A percentile compares a stretch with the other conserved stretches of the same genome.
Evolutionary conservation across 2,888 invertebrate species (phyloP).

Genomic region (Eumerus sabulonum): DNA sequence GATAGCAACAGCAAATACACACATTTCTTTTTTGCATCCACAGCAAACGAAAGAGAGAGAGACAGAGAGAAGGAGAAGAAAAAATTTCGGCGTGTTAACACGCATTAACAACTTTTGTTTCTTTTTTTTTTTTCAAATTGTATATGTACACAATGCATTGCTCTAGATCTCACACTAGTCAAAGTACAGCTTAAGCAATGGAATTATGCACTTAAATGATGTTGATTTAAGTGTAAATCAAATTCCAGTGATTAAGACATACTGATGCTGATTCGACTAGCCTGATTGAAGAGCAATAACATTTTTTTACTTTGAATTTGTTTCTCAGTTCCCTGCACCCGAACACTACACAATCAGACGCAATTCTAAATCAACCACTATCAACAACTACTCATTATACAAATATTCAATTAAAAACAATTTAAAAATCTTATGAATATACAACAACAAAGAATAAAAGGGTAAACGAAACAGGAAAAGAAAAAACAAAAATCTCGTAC

Average conservation of each 20-base stretch:
- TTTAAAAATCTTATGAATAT: constrained; percentile 62
- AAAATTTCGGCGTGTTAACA: constrained; percentile 21
- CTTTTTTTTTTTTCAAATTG: too few relatives aligned
- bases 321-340: background rate
- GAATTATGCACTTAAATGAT: constrained; percentile 69
- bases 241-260: constrained; percentile 74
- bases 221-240: constrained; percentile 17
- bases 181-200: constrained; percentile 72
- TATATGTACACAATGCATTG: constrained; percentile 12
- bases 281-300: background rate
- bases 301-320: too few relatives aligned
- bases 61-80: too few relatives aligned
- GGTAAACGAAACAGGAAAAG: constrained; percentile 26
- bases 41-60: background rate
- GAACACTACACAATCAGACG: background rate
- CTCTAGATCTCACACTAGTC: constrained; percentile 2
- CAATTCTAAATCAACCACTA: constrained; percentile 3
- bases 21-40: constrained; percentile 20
- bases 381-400: constrained; percentile 35
- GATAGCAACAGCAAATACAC: constrained; percentile 37
- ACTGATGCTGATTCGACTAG: constrained; percentile 74
- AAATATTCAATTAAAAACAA: constrained; percentile 36
- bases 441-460: too few relatives aligned
- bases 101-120: constrained; percentile 57
- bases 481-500: constrained; percentile 25